Base-by-base conservation (phyloP, 2,113 vertebrate species). In the Phoenicopterus ruber region DNA sequence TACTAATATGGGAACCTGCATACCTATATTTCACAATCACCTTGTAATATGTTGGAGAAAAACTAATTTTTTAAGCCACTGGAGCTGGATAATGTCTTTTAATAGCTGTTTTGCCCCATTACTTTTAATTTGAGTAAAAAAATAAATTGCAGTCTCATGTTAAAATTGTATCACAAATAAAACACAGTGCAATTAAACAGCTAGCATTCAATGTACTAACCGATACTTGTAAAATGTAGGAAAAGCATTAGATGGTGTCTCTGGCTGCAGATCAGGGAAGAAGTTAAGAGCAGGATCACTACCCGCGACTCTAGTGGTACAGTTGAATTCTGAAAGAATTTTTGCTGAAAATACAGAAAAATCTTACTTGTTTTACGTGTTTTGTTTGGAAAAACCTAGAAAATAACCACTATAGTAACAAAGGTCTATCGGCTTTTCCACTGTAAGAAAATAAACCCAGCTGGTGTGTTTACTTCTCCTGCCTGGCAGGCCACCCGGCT, bases 31-130 rank as follows among this genome's bases (percentile, higher is more conserved):
- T 97, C 61, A 96, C 88, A 94, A 92, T 92, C 67, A 55, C 63
- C 62, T 87, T 74, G 42, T 50, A 95, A 94, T 88, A 85, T 25
- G 22, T 82, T 89, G 42, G 54, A 96, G 76, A 92, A 96, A 97
- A 98, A 87, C 95, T 96, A 96, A 97, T 97, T 97, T 98, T 97
- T 97, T 97, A 97, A 97, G 67, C 96, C 97, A 97, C 77, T 98
- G 96, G 94, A 98, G 96, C 97, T 97, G 55, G 81, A 92, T 97
- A 97, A 96, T 94, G 54, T 82, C 79, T 92, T 96, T 96, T 96
- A 96, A 96, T 93, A 94, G 89, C 55, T 92, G 95, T n/a, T 97
- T 95, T 97, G 97, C 96, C 81, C 91, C 95, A 97, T 98, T 97
- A 97, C 88, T 84, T 97, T 97, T 97, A 96, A 97, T 97, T 94